Base-by-base conservation (phyloP, 2,113 vertebrate genomes). In the Cathartes aura region DNA sequence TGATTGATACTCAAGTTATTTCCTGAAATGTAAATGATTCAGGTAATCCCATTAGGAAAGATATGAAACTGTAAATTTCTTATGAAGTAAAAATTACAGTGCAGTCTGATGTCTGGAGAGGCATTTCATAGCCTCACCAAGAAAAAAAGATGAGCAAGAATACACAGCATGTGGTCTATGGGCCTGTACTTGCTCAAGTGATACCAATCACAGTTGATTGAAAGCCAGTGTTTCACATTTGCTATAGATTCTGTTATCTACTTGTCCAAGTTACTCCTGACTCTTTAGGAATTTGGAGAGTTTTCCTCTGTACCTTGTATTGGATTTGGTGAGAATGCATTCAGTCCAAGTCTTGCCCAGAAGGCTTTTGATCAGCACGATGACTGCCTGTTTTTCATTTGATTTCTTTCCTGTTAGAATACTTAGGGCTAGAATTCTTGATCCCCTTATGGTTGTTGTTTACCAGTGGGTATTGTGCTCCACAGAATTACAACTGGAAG, bases 1-100 rank as follows among this genome's bases (percentile, higher is more conserved):
- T 96, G 91, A 94, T 90, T 97, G 78, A 86, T 93, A 43, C 56
- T 68, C n/a, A 64, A 96, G 59, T 95, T 97, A 96, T 89, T 96
- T 96, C 87, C 92, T 97, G 83, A 73, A 97, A 97, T 85, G 84
- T 94, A 97, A 98, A 96, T 96, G 89, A 97, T 91, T 96, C 88
- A 87, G 76, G 89, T 96, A 97, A 93, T 97, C 22, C 59, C 73
- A 97, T 95, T 98, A 96, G 84, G 60, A 97, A 97, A 95, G 91
- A 93, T 85, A 95, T 91, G 97, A 97, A 73, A 97, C 38, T 64
- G 56, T 95, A 94, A 96, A 97, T 96, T 98, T 97, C 95, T 97
- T 95, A 98, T 98, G 95, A 97, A 94, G 91, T 95, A 95, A 92
- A 95, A 98, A 95, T 91, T 94, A 90, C 63, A 80, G 72, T 75